These are phyloP conservation scores for Erynnis tages DNA, from an alignment of 2,888 invertebrate species.

Conservation along the genomic window DNA sequence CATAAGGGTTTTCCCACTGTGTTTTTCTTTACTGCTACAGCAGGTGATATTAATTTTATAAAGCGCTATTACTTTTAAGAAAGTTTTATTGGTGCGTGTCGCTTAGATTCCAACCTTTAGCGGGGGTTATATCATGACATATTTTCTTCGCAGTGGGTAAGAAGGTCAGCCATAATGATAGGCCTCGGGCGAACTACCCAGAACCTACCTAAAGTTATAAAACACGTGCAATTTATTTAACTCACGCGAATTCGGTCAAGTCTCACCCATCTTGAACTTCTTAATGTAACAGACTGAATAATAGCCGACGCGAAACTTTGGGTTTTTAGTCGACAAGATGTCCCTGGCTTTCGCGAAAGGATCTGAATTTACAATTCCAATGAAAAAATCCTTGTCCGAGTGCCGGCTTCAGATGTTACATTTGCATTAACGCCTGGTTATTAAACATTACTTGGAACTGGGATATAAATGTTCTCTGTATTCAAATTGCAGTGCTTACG, in stretches of 20 bases:
- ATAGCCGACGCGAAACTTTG: background rate
- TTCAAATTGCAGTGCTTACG: background rate
- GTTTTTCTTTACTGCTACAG: too few relatives aligned
- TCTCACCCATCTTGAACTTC: background rate
- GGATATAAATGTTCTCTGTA: background rate
- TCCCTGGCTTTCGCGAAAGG: constrained; percentile 10
- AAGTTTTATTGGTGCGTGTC: too few relatives aligned
- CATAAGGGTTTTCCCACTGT: too few relatives aligned
- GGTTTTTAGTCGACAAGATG: constrained; percentile 7
- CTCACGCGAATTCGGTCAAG: background rate
- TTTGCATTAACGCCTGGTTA: constrained; percentile 26
- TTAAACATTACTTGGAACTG: constrained; percentile 14
- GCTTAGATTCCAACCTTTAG: too few relatives aligned
- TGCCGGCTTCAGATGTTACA: constrained; percentile 17
- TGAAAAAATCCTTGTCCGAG: constrained; percentile 18
- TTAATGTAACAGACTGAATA: background rate
- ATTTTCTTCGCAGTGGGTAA: too few relatives aligned
- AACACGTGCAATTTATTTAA: too few relatives aligned
- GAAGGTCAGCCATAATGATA: too few relatives aligned
- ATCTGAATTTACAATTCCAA: constrained; percentile 27
- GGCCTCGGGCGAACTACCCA: too few relatives aligned
- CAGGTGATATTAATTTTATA: too few relatives aligned
- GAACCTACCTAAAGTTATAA: too few relatives aligned
- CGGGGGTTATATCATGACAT: too few relatives aligned
- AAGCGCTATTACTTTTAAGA: too few relatives aligned